These are phyloP conservation scores for Stenichneumon culpator DNA, from an alignment of 2,888 invertebrate genomes.

Conservation along the genomic window DNA sequence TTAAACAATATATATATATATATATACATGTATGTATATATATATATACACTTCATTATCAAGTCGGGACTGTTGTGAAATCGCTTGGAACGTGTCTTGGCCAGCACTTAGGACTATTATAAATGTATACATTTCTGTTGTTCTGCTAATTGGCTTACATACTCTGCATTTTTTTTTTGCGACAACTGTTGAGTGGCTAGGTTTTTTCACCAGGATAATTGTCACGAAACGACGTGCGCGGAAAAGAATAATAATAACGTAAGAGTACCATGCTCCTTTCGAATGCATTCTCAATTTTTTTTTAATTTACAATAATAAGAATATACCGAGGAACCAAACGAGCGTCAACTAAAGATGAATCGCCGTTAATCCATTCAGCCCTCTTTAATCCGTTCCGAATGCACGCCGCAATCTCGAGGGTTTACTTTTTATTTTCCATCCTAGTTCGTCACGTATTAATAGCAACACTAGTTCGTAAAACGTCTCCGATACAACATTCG, in stretches of 20 bases:
- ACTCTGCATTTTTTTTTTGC: conserved; percentile 79
- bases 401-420: conserved; percentile 37
- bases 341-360: conserved; percentile 64
- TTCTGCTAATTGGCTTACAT: conserved; percentile 84
- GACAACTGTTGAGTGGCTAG: conserved; percentile 82
- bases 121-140: conserved; percentile 84
- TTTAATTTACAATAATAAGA: conserved; percentile 37
- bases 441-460: conserved; percentile 51
- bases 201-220: conserved; percentile 74
- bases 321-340: conserved; percentile 66
- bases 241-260: conserved; percentile 49
- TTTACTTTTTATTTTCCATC: conserved; percentile 39
- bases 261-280: background rate
- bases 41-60: conserved; percentile 46
- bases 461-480: conserved; percentile 66
- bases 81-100: conserved; percentile 81
- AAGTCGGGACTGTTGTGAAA: conserved; percentile 62
- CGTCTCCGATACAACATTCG: conserved; percentile 68
- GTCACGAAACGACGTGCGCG: conserved; percentile 78
- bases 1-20: conserved; percentile 44
- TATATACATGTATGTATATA: conserved; percentile 50
- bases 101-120: conserved; percentile 82
- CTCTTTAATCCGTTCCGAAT: background rate
- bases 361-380: conserved; percentile 12
- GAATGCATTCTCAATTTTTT: background rate